Percentiles rank a stretch among this genome's conserved stretches.
phyloP scores from a whole-genome alignment of 2,888 invertebrate genomes.

The Cataglyphis livida region DNA sequence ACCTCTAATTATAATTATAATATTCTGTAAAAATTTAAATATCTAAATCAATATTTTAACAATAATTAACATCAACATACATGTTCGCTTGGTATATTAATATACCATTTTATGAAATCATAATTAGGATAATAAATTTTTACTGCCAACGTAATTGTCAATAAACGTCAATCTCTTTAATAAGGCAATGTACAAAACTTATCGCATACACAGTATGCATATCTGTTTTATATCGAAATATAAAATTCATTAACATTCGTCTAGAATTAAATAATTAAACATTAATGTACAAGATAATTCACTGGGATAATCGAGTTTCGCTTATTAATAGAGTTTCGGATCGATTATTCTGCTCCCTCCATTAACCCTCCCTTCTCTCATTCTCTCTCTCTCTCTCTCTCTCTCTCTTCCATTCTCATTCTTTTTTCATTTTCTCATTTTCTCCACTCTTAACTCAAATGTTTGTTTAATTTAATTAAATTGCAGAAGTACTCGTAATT shows the following conservation, averaged over 20 bases:
- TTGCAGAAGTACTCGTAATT: neutral
- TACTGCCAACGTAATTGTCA: conserved; percentile 10
- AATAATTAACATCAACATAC: neutral
- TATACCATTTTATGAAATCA: neutral
- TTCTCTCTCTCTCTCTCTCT: neutral
- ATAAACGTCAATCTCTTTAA: conserved; percentile 67
- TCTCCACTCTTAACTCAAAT: neutral
- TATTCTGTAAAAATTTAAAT: neutral
- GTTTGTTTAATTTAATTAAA: conserved; percentile 18
- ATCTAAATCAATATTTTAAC: neutral
- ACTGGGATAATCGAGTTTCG: conserved; percentile 61
- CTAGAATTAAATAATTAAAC: conserved; percentile 72
- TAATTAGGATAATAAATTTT: conserved; percentile 22
- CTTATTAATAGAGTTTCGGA: conserved; percentile 71
- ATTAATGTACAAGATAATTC: conserved; percentile 67
- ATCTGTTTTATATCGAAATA: conserved; percentile 61
- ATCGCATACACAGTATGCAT: conserved; percentile 82
- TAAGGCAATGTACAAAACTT: conserved; percentile 78
- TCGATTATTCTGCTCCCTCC: conserved; percentile 57
- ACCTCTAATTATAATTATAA: conserved; percentile 1
- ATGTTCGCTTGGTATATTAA: neutral
- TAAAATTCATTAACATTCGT: conserved; percentile 62
- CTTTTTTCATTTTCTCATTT: neutral
- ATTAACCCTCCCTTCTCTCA: neutral
- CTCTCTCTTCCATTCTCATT: neutral